These are phyloP conservation scores for Neolamprologus modestus DNA, from an alignment of 2,113 vertebrate genomes.

Conservation along the genomic window DNA sequence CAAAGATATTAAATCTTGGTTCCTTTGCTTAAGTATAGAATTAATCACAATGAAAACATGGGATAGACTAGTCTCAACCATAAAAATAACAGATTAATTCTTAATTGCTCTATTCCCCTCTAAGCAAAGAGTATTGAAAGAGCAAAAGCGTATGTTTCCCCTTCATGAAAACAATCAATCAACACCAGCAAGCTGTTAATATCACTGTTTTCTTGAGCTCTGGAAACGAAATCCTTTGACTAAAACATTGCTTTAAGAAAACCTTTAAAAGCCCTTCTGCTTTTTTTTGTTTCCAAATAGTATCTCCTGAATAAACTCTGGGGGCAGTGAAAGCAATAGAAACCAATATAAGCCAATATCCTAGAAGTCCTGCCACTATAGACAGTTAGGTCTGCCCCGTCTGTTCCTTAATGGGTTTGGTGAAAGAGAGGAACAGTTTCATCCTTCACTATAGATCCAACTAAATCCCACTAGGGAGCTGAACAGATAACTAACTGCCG, in stretches of 20 bases:
- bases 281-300: neutral
- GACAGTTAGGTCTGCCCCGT: neutral
- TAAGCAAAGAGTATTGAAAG: constrained; percentile 5
- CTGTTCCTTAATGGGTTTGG: constrained; percentile 17
- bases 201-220: neutral
- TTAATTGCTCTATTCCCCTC: constrained; percentile 4
- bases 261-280: neutral
- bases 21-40: neutral
- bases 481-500: constrained; percentile 14
- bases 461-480: neutral
- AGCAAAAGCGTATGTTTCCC: neutral
- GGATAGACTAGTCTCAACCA: neutral
- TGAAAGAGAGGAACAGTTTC: neutral
- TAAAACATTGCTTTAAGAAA: neutral
- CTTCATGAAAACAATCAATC: constrained; percentile 18
- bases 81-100: constrained; percentile 10
- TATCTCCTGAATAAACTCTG: neutral
- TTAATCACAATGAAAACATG: neutral
- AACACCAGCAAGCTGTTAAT: neutral
- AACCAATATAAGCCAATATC: neutral
- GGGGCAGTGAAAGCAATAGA: neutral
- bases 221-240: neutral
- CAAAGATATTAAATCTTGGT: neutral
- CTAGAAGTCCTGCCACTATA: neutral
- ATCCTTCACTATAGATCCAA: constrained; percentile 23